Evolutionary conservation across 2,888 invertebrate genomes (phyloP), one percentile per base, ranked within the genome.

Genomic region (Labia minor): DNA sequence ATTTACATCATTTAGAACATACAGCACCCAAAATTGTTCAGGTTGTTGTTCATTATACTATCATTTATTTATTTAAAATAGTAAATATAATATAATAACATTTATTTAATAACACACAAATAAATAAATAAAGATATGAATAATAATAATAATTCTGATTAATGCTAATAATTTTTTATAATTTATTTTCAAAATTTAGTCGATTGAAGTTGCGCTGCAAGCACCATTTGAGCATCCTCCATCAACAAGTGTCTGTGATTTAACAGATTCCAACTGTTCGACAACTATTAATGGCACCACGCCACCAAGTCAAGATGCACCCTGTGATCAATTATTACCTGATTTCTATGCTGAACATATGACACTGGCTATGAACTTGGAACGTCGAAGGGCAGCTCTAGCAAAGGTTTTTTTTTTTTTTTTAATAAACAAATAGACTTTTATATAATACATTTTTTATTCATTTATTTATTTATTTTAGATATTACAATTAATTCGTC

Each of bases 271-370:
- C 11, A n/a, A n/a, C n/a, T n/a, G n/a, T n/a, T 33, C 33, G 6
- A 33, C 33, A 11, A 33, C 6, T 33, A 8, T 33, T 6, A 33
- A 33, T 33, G 33, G 33, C 6, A 33, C 33, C 11, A 8, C 33
- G 33, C 33, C 33, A 8, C 33, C 33, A 33, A 33, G 33, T 33
- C 33, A 33, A 8, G 33, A 33, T 33, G 33, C 33, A 11, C 33
- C 33, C 33, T 33, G 33, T 10, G 95, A 95, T 75, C 95, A 95
- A 77, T 81, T 94, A 66, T 79, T 96, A 70, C 92, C 95, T 0
- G 95, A 95, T 78, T 95, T 94, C 80, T 95, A 95, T 79, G 94
- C 95, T 73, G 95, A 96, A 76, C 95, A 96, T 78, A 88, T 91
- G 71, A 92, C 92, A 1, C 83, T 95, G 73, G 90, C 91, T 21